A percentile compares a stretch with the other conserved stretches of the same genome.
Conservation (phyloP, 2,888 invertebrate species). For the Drosophila buzzatii region DNA sequence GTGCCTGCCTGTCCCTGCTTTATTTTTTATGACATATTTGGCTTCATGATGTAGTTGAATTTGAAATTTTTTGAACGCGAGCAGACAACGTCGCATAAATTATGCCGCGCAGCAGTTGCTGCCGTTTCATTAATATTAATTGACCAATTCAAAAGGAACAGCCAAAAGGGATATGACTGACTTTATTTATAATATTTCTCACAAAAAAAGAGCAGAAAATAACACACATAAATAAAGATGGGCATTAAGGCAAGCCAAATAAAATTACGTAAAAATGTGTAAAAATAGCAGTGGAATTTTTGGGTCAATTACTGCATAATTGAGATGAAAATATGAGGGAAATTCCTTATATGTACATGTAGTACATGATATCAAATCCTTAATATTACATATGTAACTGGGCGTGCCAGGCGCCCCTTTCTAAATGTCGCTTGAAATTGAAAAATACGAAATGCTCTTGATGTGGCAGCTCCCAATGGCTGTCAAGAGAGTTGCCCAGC, state of each 20-base stretch:
- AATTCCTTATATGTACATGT: too few species aligned
- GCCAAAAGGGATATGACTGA: conserved; percentile 33
- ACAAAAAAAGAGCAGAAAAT: conserved; percentile 16
- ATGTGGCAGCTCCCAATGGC: neutral
- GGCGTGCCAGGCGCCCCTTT: neutral
- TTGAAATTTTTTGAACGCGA: conserved; percentile 13
- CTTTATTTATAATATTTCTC: conserved; percentile 40
- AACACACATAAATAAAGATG: conserved; percentile 46
- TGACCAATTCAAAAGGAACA: conserved; percentile 70
- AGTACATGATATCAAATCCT: neutral
- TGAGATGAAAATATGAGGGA: conserved; percentile 33
- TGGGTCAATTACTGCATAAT: neutral
- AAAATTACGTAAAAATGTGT: conserved; percentile 48
- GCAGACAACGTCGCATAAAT: conserved; percentile 18
- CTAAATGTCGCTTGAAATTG: conserved; percentile 21
- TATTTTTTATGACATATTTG: conserved; percentile 17
- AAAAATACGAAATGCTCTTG: conserved; percentile 40
- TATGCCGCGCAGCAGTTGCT: conserved; percentile 21
- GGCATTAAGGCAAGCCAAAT: conserved; percentile 33
- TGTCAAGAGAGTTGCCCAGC: conserved; percentile 9
- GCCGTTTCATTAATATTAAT: conserved; percentile 79
- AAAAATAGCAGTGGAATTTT: conserved; percentile 37
- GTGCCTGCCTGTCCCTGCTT: neutral
- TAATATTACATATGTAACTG: neutral
- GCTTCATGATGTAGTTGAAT: conserved; percentile 33